Conservation (phyloP, 1,140 invertebrate genomes). For the Schlechtendalia chinensis region DNA sequence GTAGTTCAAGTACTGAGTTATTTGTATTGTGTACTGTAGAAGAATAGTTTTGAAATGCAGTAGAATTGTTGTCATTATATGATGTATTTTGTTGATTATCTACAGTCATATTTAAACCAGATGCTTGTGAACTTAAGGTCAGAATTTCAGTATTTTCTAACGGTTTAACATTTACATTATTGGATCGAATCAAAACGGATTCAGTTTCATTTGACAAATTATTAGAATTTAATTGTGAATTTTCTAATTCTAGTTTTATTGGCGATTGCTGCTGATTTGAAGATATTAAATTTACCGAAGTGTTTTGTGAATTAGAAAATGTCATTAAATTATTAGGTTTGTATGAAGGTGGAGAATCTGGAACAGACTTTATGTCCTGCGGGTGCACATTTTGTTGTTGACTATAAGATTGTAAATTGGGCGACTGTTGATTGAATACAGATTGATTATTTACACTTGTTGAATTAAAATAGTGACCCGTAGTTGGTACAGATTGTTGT, state of each 20-base stretch:
- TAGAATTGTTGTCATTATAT: neutral
- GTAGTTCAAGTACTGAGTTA: neutral
- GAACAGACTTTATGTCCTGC: neutral
- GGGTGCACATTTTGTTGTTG: neutral
- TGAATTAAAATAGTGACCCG: constrained; percentile 16
- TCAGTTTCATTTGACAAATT: neutral
- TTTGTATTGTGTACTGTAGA: neutral
- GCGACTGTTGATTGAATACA: constrained; percentile 16
- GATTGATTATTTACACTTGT: neutral
- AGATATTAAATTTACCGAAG: neutral
- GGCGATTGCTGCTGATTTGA: constrained; percentile 4
- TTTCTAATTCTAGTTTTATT: neutral
- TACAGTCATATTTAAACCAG: neutral
- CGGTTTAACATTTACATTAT: neutral
- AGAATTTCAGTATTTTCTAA: neutral
- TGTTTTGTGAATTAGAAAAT: neutral
- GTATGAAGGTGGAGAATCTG: neutral
- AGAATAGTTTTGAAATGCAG: constrained; percentile 12
- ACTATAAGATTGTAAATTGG: neutral
- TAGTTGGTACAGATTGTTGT: constrained; percentile 3
- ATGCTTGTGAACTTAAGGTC: neutral
- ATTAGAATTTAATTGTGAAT: neutral
- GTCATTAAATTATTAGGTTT: neutral
- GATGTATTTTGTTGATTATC: neutral
- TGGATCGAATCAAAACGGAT: neutral